phyloP scores from a whole-genome alignment of 2,797 vertebrate genomes.

The Diplodus sargus region DNA sequence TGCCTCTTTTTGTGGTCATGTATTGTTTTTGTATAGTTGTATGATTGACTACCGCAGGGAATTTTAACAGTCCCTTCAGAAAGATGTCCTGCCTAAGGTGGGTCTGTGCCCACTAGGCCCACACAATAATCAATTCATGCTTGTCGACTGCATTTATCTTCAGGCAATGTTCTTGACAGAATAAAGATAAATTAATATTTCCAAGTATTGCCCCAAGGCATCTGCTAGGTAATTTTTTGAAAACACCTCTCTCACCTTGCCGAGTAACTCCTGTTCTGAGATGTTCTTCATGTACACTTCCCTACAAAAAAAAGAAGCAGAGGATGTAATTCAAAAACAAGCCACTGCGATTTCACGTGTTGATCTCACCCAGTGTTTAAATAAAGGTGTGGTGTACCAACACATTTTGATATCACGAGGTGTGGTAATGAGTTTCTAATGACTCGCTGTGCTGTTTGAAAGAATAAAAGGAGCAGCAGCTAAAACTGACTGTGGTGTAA shows the following conservation, averaged over 20 bases:
- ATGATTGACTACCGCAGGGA: too few species aligned
- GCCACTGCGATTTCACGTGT: constrained; percentile 8
- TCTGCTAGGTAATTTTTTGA: constrained; percentile 7
- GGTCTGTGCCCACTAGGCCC: too few species aligned
- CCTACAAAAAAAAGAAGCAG: constrained; percentile 79
- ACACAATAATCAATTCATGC: too few species aligned
- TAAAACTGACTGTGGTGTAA: constrained; percentile 39
- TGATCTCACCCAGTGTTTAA: background rate
- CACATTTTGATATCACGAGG: constrained; percentile 8
- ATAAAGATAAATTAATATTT: constrained; percentile 7
- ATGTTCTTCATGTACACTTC: constrained; percentile 95
- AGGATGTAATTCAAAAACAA: constrained; percentile 19
- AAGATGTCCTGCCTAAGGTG: too few species aligned
- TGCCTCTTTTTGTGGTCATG: too few species aligned
- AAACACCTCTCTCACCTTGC: constrained; percentile 90
- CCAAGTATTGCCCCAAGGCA: constrained; percentile 9
- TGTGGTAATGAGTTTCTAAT: constrained; percentile 26
- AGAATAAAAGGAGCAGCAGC: constrained; percentile 33
- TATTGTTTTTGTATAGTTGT: too few species aligned
- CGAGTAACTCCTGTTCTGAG: constrained; percentile 95
- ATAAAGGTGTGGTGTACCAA: constrained; percentile 22
- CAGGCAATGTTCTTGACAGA: constrained; percentile 22
- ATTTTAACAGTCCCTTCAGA: too few species aligned
- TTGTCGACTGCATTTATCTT: background rate
- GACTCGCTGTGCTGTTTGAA: background rate